Conservation (phyloP, 2,888 invertebrate species). For the Biston betularia region DNA sequence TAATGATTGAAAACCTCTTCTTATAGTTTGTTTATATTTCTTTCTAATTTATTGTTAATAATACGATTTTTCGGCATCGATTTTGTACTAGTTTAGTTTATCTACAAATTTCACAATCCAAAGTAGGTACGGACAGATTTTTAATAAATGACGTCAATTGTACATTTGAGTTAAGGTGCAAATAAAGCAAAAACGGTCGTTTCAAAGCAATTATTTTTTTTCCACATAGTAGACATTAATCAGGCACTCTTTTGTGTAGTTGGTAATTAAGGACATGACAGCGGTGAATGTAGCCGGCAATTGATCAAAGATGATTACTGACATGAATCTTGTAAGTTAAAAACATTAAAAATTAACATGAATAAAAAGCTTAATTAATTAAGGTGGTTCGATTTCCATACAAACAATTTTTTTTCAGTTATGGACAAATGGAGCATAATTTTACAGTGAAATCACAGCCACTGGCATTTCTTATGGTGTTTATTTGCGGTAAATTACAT, state of each 20-base stretch:
- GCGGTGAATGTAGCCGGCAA: constrained; percentile 14
- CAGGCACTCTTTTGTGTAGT: constrained; percentile 24
- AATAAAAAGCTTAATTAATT: neutral
- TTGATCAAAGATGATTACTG: constrained; percentile 20
- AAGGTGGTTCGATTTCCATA: too few species aligned
- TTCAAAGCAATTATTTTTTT: constrained; percentile 31
- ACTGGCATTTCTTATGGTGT: too few species aligned
- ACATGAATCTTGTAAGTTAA: constrained; percentile 8
- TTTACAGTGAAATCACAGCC: too few species aligned
- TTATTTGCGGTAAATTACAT: too few species aligned
- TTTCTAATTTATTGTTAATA: too few species aligned
- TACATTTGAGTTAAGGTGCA: constrained; percentile 15
- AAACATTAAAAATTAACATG: neutral
- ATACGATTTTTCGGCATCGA: neutral
- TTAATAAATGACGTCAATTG: constrained; percentile 8
- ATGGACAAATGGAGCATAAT: too few species aligned
- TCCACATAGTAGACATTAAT: constrained; percentile 26
- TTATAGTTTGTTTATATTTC: too few species aligned
- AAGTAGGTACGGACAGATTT: neutral
- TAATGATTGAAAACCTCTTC: too few species aligned
- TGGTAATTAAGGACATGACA: constrained; percentile 32
- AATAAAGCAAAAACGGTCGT: constrained; percentile 29
- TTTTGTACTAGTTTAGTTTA: neutral
- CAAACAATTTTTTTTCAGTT: too few species aligned
- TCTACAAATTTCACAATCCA: neutral